phyloP scores from a whole-genome alignment of 2,888 invertebrate genomes.

The Erebia epiphron region DNA sequence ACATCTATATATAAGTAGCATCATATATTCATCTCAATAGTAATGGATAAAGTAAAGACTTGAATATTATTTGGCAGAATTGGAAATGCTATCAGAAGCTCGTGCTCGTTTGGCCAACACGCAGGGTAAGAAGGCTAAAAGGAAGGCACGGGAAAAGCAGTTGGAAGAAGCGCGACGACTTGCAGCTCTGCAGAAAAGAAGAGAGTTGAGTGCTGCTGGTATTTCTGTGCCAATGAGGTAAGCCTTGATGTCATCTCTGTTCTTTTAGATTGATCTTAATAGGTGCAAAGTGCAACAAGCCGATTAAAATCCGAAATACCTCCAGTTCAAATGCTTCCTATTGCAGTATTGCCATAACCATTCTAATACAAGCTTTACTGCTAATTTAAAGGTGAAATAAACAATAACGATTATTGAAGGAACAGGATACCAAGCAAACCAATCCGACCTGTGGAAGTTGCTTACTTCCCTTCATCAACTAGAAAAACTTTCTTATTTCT shows the following conservation, averaged over 20 bases:
- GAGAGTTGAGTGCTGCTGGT: slow-evolving; percentile 98
- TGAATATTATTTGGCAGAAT: slow-evolving; percentile 80
- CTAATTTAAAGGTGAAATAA: no score
- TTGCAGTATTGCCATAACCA: no score
- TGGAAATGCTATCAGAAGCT: slow-evolving; percentile 99
- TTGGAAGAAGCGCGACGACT: slow-evolving; percentile 98
- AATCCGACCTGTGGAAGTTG: no score
- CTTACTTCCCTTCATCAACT: no score
- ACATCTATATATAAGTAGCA: no score
- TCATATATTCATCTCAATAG: no score
- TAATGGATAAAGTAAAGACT: neutral
- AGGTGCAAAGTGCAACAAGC: neutral
- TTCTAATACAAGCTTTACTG: slow-evolving; percentile 18
- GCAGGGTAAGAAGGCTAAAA: slow-evolving; percentile 96
- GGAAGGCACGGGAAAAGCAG: slow-evolving; percentile 98
- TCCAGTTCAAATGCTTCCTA: no score
- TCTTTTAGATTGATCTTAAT: neutral
- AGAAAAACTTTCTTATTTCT: no score
- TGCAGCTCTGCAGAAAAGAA: slow-evolving; percentile 98
- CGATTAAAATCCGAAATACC: no score
- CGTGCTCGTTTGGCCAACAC: slow-evolving; percentile 99
- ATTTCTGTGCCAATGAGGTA: slow-evolving; percentile 84
- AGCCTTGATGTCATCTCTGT: neutral
- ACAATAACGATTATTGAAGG: no score
- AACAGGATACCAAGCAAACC: no score